These are phyloP conservation scores for Sparus aurata DNA, from an alignment of 2,797 vertebrate genomes.

Conservation along the genomic window DNA sequence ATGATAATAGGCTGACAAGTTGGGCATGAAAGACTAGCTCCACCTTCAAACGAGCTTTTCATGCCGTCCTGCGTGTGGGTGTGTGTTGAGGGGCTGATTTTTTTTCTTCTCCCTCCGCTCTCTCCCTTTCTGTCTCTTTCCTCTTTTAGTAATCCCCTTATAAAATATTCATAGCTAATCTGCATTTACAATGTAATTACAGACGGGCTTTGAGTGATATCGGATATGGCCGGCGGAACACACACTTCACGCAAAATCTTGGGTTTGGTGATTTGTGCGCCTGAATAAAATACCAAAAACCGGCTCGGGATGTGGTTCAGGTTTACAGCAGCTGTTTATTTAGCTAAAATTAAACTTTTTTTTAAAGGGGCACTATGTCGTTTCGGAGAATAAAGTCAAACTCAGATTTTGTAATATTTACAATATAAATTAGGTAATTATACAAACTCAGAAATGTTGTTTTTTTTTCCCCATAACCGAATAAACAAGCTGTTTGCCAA, in stretches of 20 bases:
- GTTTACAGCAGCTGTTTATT: slow-evolving; percentile 30
- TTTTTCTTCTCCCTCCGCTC: slow-evolving; percentile 44
- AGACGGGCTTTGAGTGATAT: slow-evolving; percentile 80
- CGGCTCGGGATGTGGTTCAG: slow-evolving; percentile 19
- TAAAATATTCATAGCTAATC: slow-evolving; percentile 87
- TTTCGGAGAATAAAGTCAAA: too few relatives aligned
- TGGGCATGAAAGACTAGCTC: slow-evolving; percentile 79
- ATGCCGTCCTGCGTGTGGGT: slow-evolving; percentile 78
- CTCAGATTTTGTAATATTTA: too few relatives aligned
- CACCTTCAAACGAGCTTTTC: slow-evolving; percentile 83
- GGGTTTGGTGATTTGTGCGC: slow-evolving; percentile 70
- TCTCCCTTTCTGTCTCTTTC: slow-evolving; percentile 70
- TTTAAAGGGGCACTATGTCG: too few relatives aligned
- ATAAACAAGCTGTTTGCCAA: too few relatives aligned
- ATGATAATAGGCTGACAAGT: slow-evolving; percentile 85
- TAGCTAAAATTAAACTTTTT: slow-evolving; percentile 12
- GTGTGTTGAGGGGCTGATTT: slow-evolving; percentile 76
- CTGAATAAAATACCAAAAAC: slow-evolving; percentile 67
- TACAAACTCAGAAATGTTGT: too few relatives aligned
- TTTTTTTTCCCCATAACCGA: too few relatives aligned
- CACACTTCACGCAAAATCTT: slow-evolving; percentile 71
- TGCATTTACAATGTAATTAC: slow-evolving; percentile 87
- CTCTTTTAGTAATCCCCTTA: slow-evolving; percentile 83
- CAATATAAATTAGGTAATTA: too few relatives aligned
- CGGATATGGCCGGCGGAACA: slow-evolving; percentile 73